These are phyloP conservation scores for Raja brachyura DNA, from an alignment of 2,113 vertebrate species.

Conservation along the genomic window DNA sequence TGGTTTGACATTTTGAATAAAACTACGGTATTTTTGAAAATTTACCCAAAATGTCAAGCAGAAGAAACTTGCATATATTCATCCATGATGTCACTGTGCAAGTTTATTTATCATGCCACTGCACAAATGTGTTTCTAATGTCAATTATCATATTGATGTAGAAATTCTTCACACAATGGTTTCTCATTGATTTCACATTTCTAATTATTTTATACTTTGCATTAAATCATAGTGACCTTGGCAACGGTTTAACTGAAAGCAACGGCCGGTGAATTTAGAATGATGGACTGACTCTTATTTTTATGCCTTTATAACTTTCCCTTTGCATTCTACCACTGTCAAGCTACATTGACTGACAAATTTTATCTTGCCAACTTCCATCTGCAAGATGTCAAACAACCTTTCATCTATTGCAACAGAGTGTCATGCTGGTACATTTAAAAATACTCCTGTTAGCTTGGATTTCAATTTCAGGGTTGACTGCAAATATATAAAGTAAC, in stretches of 20 bases:
- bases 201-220: not conserved
- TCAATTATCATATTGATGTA: not conserved
- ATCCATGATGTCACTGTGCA: not conserved
- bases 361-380: no score
- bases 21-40: not conserved
- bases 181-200: not conserved
- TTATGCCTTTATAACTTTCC: not conserved
- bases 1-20: not conserved
- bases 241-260: not conserved
- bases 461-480: not conserved
- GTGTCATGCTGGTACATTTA: not conserved
- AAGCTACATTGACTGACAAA: no score
- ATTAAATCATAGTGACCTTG: not conserved
- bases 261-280: not conserved
- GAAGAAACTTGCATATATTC: not conserved
- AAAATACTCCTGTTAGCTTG: not conserved
- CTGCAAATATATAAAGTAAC: not conserved
- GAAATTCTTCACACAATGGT: not conserved
- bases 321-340: not conserved
- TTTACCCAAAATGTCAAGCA: not conserved
- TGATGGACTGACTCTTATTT: not conserved
- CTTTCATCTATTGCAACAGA: not conserved
- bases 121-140: not conserved
- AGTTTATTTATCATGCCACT: not conserved
- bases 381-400: no score